Evolutionary conservation across 2,113 vertebrate genomes (phyloP).

Genomic region (Herpetotheres cachinnans): DNA sequence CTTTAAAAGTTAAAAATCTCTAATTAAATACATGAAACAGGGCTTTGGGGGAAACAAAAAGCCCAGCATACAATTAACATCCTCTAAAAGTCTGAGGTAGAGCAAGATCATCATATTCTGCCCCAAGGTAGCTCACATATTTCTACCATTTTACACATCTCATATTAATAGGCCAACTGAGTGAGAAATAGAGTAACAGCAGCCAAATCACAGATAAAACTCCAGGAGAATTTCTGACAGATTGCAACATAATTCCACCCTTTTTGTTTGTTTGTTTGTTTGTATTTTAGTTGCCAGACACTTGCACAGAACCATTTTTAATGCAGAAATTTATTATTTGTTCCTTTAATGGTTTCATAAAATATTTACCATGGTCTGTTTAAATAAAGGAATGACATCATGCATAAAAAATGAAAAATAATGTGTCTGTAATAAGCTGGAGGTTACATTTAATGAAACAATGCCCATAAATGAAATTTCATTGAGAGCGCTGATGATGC

Average conservation of each 20-base stretch:
- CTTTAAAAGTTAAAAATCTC: constrained; percentile 31
- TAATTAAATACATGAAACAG: constrained; percentile 43
- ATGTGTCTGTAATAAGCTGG: constrained; percentile 53
- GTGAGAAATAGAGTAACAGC: background rate
- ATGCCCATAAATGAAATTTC: constrained; percentile 66
- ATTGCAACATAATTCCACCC: constrained; percentile 28
- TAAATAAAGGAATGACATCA: constrained; percentile 59
- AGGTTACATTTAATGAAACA: constrained; percentile 69
- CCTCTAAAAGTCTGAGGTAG: background rate
- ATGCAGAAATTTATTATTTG: constrained; percentile 54
- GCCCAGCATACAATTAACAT: constrained; percentile 9
- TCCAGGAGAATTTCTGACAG: constrained; percentile 47
- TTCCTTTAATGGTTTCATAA: constrained; percentile 53
- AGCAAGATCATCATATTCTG: constrained; percentile 1
- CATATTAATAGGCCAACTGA: background rate
- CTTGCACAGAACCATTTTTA: constrained; percentile 31
- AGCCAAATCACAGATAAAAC: constrained; percentile 22
- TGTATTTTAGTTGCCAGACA: constrained; percentile 23
- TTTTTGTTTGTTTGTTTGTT: constrained; percentile 42
- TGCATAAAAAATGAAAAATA: constrained; percentile 67
- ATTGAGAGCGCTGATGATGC: constrained; percentile 44
- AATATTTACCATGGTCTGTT: constrained; percentile 58
- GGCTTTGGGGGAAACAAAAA: background rate
- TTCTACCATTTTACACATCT: constrained; percentile 1
- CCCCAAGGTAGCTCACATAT: background rate